phyloP scores from a whole-genome alignment of 2,888 invertebrate genomes.

The Mesoligia furuncula region DNA sequence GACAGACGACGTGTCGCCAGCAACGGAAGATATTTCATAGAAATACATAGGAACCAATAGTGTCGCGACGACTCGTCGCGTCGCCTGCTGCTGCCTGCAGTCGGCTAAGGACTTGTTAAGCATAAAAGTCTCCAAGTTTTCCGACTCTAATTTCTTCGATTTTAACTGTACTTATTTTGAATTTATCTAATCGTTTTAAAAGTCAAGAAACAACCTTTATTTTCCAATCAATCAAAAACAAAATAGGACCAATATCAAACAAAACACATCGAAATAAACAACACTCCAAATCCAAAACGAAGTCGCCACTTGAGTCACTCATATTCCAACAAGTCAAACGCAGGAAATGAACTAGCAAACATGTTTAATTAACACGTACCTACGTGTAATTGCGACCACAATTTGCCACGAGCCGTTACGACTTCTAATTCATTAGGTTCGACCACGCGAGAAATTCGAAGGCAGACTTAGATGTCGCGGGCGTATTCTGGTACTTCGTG shows the following conservation, averaged over 20 bases:
- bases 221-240: neutral
- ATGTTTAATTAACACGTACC: conserved; percentile 69
- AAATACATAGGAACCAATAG: neutral
- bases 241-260: neutral
- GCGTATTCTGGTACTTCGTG: conserved; percentile 69
- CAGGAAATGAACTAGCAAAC: conserved; percentile 59
- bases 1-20: neutral
- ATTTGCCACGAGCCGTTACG: conserved; percentile 61
- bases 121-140: no score
- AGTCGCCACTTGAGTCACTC: conserved; percentile 5
- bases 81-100: neutral
- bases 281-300: conserved; percentile 23
- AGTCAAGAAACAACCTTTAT: neutral
- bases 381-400: conserved; percentile 68
- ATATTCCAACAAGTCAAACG: conserved; percentile 46
- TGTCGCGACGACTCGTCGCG: no score
- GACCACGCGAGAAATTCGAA: conserved; percentile 77
- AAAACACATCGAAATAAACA: conserved; percentile 2
- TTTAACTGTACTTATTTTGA: no score
- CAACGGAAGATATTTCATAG: neutral
- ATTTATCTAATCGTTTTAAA: neutral
- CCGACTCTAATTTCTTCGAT: neutral
- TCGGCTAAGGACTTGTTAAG: neutral
- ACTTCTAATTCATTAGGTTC: conserved; percentile 77
- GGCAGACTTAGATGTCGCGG: conserved; percentile 52